Percentiles rank a stretch among this genome's conserved stretches.
Evolutionary conservation across 1,140 invertebrate genomes (phyloP).

Genomic region (Drosophila sucinea): DNA sequence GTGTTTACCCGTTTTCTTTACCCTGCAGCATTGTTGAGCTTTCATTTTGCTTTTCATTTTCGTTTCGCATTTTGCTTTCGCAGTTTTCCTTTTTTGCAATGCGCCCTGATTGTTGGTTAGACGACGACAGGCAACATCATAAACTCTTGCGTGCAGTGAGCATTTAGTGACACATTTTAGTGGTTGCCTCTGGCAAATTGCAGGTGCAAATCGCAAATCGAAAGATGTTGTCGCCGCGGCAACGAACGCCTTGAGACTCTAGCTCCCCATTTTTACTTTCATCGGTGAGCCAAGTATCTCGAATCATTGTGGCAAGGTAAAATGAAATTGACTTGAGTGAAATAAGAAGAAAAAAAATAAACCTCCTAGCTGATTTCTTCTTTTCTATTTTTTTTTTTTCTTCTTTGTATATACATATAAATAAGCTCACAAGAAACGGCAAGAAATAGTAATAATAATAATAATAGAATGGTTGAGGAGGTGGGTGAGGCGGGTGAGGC

Average conservation of each 20-base stretch:
- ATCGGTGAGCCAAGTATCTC: constrained; percentile 17
- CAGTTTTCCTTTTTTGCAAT: constrained; percentile 10
- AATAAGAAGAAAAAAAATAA: constrained; percentile 35
- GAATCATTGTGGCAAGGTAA: constrained; percentile 58
- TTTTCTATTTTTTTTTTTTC: neutral
- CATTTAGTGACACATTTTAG: constrained; percentile 71
- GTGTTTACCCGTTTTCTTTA: neutral
- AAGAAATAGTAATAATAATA: constrained; percentile 7
- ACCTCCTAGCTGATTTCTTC: neutral
- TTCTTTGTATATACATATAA: constrained; percentile 51
- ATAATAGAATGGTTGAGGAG: constrained; percentile 59
- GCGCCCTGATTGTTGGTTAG: constrained; percentile 25
- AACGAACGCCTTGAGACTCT: constrained; percentile 18
- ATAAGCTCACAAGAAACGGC: constrained; percentile 45
- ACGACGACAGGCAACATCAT: constrained; percentile 10
- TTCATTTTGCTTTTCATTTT: constrained; percentile 24
- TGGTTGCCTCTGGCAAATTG: constrained; percentile 57
- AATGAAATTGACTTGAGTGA: constrained; percentile 64
- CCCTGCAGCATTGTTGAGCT: constrained; percentile 41
- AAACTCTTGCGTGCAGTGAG: constrained; percentile 41
- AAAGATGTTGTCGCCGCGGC: constrained; percentile 64
- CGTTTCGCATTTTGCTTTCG: neutral
- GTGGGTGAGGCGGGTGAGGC: neutral
- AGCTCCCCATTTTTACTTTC: neutral
- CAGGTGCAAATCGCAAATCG: constrained; percentile 77